Evolutionary conservation across 2,113 vertebrate species (phyloP).

Genomic region (Malurus alboscapulatus): DNA sequence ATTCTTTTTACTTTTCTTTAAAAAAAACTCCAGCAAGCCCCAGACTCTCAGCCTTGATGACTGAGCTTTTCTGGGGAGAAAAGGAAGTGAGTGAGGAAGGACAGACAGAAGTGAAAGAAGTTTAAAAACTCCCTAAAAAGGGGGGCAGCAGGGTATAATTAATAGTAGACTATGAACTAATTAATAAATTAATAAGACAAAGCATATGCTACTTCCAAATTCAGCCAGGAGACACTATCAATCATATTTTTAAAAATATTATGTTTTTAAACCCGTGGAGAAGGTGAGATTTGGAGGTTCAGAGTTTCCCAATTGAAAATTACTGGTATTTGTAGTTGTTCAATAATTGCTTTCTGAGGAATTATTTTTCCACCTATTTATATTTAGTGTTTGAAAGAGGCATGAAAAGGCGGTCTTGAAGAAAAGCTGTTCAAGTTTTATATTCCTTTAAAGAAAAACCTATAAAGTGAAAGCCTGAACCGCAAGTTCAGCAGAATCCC

Average conservation of each 20-base stretch:
- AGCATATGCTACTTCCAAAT: background rate
- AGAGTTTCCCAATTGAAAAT: background rate
- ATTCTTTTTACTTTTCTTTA: background rate
- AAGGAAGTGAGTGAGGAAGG: background rate
- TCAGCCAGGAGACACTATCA: background rate
- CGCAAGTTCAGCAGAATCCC: background rate
- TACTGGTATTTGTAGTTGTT: background rate
- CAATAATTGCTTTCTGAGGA: background rate
- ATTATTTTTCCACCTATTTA: background rate
- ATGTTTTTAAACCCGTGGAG: background rate
- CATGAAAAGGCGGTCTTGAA: background rate
- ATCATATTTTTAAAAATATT: background rate
- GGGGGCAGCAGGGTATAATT: background rate
- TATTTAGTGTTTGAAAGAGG: background rate
- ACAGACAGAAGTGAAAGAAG: background rate
- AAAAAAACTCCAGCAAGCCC: background rate
- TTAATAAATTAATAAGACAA: background rate
- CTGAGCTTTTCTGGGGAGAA: background rate
- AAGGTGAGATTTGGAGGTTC: background rate
- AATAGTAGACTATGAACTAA: background rate
- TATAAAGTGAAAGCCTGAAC: background rate
- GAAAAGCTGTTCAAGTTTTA: background rate
- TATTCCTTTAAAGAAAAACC: background rate
- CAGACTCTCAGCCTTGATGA: background rate
- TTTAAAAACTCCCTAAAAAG: background rate